Conservation (phyloP, 2,888 invertebrate genomes). For the Acanthoscelides obtectus region DNA sequence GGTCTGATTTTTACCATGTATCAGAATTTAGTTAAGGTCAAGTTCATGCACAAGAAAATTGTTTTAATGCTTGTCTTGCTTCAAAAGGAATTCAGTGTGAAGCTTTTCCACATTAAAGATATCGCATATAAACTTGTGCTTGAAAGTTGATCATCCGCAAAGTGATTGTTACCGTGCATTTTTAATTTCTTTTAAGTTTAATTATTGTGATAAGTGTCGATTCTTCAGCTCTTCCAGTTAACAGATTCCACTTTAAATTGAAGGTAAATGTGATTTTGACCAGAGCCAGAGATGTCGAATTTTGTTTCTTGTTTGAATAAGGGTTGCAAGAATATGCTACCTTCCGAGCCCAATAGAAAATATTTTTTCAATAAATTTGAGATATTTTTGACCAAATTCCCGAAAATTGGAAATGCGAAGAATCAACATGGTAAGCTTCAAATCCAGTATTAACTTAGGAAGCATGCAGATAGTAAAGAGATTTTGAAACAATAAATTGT, state of each 20-base stretch:
- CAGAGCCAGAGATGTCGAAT: too few relatives aligned
- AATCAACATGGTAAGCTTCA: neutral
- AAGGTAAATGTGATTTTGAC: too few relatives aligned
- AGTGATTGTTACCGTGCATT: neutral
- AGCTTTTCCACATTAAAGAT: neutral
- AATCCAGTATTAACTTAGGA: neutral
- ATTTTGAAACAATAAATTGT: neutral
- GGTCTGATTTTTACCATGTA: constrained; percentile 6
- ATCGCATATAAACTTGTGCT: neutral
- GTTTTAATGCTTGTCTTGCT: too few relatives aligned
- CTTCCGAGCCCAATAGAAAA: too few relatives aligned
- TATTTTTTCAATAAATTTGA: too few relatives aligned
- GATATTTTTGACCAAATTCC: too few relatives aligned
- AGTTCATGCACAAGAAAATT: neutral
- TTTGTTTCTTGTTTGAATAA: too few relatives aligned
- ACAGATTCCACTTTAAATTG: too few relatives aligned
- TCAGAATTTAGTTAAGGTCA: neutral
- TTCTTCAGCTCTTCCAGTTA: neutral
- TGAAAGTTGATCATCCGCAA: neutral
- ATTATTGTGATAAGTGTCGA: neutral
- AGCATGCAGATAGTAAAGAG: neutral
- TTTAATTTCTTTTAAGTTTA: neutral
- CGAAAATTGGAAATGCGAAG: neutral
- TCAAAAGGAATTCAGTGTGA: too few relatives aligned
- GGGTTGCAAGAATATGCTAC: too few relatives aligned